A percentile compares a stretch with the other conserved stretches of the same genome.
These are phyloP conservation scores for Nothura maculosa DNA, from an alignment of 2,797 vertebrate species.

Conservation along the genomic window DNA sequence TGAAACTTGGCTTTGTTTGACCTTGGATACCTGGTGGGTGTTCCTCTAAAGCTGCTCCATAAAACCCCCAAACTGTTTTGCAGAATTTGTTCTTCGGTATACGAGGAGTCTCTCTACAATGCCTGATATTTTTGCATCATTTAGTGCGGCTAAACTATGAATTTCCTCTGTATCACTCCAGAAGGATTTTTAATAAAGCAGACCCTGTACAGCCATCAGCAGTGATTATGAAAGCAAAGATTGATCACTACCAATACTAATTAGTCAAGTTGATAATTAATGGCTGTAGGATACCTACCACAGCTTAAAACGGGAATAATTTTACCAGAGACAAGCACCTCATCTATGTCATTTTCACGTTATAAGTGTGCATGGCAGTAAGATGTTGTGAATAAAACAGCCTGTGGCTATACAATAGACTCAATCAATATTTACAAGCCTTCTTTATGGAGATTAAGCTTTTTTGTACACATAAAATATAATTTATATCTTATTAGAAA, in stretches of 20 bases:
- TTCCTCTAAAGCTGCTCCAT: not conserved
- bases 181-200: conserved; percentile 36
- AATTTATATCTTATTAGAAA: not conserved
- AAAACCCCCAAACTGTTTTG: not conserved
- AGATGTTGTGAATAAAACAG: not conserved
- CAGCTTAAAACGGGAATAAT: conserved; percentile 51
- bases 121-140: not conserved
- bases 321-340: conserved; percentile 36
- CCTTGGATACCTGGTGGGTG: not conserved
- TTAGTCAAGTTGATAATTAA: conserved; percentile 72
- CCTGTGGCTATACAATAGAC: conserved; percentile 15
- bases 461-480: not conserved
- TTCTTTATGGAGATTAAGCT: not conserved
- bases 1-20: not conserved
- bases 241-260: conserved; percentile 61
- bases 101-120: not conserved
- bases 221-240: conserved; percentile 68
- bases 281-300: conserved; percentile 18
- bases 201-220: conserved; percentile 46
- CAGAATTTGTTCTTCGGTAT: not conserved
- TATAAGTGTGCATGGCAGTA: conserved; percentile 44
- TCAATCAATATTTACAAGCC: conserved; percentile 19
- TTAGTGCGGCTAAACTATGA: conserved; percentile 7
- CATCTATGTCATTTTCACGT: conserved; percentile 32
- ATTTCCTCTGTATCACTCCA: conserved; percentile 25